A percentile compares a stretch with the other conserved stretches of the same genome.
phyloP scores from a whole-genome alignment of 2,113 vertebrate species.

The Tamias sibiricus region DNA sequence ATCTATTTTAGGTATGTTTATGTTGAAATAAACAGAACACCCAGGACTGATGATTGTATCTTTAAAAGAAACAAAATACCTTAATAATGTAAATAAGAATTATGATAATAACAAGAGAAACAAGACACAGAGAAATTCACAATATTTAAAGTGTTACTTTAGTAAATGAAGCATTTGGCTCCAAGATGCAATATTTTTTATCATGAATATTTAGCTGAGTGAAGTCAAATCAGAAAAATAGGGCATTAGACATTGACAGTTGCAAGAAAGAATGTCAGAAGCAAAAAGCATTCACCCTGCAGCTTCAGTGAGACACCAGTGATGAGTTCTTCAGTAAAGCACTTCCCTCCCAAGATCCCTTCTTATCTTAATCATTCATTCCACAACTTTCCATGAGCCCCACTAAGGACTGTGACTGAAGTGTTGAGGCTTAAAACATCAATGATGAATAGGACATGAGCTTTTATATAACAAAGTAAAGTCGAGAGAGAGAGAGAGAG shows the following conservation, averaged over 20 bases:
- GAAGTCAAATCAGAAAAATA: constrained; percentile 39
- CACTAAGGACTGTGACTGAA: neutral
- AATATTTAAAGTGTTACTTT: constrained; percentile 43
- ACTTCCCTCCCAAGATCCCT: neutral
- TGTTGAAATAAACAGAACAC: constrained; percentile 29
- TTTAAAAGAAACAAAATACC: neutral
- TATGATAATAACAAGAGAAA: constrained; percentile 19
- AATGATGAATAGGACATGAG: neutral
- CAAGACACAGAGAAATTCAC: neutral
- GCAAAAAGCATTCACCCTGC: neutral
- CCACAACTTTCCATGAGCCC: neutral
- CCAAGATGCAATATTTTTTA: constrained; percentile 50
- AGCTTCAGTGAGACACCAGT: neutral
- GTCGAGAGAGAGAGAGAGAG: neutral
- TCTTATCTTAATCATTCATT: neutral
- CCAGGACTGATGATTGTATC: neutral
- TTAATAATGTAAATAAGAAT: constrained; percentile 18
- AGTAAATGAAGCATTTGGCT: constrained; percentile 65
- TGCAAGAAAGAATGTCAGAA: neutral
- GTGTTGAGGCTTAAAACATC: neutral
- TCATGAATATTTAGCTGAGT: constrained; percentile 10
- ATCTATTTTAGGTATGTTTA: neutral
- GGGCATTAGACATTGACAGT: neutral
- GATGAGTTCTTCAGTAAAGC: neutral
- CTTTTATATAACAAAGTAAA: neutral